phyloP scores from a whole-genome alignment of 1,140 invertebrate genomes.

The Battus philenor region DNA sequence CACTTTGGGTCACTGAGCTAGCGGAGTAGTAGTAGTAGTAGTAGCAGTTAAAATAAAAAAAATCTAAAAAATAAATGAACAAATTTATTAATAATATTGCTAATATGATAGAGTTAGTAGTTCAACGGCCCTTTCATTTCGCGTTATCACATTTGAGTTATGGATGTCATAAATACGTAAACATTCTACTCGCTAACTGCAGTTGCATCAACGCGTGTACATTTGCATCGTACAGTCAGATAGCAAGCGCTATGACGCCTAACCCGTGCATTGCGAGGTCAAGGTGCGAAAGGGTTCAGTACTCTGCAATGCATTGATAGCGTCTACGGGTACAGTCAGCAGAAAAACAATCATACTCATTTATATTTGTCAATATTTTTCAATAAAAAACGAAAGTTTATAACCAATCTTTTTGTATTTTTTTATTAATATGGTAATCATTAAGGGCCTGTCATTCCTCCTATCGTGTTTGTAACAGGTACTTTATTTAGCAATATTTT shows the following conservation, averaged over 20 bases:
- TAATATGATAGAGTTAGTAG: constrained; percentile 14
- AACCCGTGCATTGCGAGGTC: constrained; percentile 29
- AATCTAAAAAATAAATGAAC: no score
- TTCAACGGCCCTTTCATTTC: constrained; percentile 20
- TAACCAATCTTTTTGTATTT: no score
- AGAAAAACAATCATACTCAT: no score
- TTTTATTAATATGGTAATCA: no score
- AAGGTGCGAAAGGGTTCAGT: constrained; percentile 32
- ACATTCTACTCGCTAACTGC: constrained; percentile 8
- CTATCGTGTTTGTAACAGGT: no score
- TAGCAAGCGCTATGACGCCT: constrained; percentile 20
- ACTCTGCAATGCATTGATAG: constrained; percentile 35
- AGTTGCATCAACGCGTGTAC: constrained; percentile 15
- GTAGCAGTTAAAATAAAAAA: no score
- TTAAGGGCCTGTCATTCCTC: no score
- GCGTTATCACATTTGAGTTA: constrained; percentile 15
- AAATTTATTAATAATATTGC: constrained; percentile 8
- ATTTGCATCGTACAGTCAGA: constrained; percentile 6
- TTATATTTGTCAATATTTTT: no score
- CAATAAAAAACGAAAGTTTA: no score
- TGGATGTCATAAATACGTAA: constrained; percentile 12
- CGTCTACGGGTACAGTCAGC: constrained; percentile 27
- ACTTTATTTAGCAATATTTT: no score
- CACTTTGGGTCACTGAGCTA: no score
- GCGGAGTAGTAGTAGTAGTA: no score